Conservation (phyloP, 1,140 invertebrate species). For the Lethocerus indicus region DNA sequence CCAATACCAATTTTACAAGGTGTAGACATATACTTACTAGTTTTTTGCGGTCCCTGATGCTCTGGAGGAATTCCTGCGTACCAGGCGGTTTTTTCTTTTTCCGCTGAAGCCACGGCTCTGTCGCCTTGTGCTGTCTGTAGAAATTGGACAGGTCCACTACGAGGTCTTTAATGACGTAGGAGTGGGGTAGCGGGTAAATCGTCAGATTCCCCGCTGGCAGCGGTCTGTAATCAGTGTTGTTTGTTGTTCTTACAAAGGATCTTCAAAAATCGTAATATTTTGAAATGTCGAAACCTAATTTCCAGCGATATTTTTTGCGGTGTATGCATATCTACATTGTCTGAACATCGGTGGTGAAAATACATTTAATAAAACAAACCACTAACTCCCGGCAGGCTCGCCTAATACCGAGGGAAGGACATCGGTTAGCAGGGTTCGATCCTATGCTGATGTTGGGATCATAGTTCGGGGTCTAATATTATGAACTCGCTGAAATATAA, state of each 20-base stretch:
- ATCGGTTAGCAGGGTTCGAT: neutral
- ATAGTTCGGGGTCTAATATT: neutral
- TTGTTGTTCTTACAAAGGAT: too few species aligned
- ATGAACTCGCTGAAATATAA: neutral
- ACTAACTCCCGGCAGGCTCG: neutral
- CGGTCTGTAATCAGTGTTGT: too few species aligned
- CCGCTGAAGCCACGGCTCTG: constrained; percentile 72
- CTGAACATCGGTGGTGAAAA: neutral
- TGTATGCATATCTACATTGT: neutral
- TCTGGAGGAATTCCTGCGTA: constrained; percentile 69
- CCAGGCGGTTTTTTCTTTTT: constrained; percentile 26
- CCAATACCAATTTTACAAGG: too few species aligned
- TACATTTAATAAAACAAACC: neutral
- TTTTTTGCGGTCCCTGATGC: constrained; percentile 77
- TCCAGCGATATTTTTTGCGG: neutral
- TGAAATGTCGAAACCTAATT: neutral
- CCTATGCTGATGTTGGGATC: neutral
- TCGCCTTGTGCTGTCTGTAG: constrained; percentile 65
- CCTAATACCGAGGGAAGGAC: neutral
- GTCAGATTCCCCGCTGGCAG: constrained; percentile 33
- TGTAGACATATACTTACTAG: constrained; percentile 37
- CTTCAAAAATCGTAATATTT: neutral
- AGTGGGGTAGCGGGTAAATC: constrained; percentile 78
- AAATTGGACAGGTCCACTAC: constrained; percentile 80
- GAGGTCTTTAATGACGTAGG: constrained; percentile 83